Evolutionary conservation across 2,797 vertebrate species (phyloP).

Genomic region (Premnoplex brunnescens): DNA sequence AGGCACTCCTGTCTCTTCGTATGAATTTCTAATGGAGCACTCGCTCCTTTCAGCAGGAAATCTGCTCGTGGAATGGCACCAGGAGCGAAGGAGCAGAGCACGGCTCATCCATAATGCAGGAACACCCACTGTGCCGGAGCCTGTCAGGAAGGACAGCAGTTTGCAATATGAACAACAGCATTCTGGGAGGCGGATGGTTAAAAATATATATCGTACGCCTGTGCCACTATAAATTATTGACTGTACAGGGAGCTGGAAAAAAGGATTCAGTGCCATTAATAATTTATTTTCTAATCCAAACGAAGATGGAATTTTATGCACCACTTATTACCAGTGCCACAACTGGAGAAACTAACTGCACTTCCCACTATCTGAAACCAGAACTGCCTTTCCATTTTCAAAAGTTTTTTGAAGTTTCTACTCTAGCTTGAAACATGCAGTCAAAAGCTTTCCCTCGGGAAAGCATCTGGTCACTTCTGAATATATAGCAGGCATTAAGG

Average conservation of each 20-base stretch:
- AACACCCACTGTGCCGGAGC: background rate
- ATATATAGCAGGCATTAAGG: constrained; percentile 3
- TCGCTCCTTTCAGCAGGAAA: background rate
- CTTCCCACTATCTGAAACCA: background rate
- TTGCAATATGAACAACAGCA: background rate
- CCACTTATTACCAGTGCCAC: constrained; percentile 31
- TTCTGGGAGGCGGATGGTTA: constrained; percentile 24
- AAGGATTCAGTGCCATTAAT: constrained; percentile 47
- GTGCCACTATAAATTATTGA: constrained; percentile 66
- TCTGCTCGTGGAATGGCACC: background rate
- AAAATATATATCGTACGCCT: background rate
- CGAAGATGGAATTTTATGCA: constrained; percentile 67
- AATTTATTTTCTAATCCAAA: constrained; percentile 51
- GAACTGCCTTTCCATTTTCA: background rate
- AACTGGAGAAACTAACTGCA: constrained; percentile 25
- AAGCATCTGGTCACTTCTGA: background rate
- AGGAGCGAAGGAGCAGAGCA: background rate
- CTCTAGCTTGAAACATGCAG: background rate
- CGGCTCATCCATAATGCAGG: constrained; percentile 50
- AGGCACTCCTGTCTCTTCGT: background rate
- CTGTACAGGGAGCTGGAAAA: background rate
- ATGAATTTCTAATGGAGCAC: background rate
- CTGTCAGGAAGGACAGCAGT: background rate
- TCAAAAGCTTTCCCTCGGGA: background rate
- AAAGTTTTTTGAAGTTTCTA: background rate